Conservation (phyloP, 2,888 invertebrate species). For the Tetrapedia diversipes region DNA sequence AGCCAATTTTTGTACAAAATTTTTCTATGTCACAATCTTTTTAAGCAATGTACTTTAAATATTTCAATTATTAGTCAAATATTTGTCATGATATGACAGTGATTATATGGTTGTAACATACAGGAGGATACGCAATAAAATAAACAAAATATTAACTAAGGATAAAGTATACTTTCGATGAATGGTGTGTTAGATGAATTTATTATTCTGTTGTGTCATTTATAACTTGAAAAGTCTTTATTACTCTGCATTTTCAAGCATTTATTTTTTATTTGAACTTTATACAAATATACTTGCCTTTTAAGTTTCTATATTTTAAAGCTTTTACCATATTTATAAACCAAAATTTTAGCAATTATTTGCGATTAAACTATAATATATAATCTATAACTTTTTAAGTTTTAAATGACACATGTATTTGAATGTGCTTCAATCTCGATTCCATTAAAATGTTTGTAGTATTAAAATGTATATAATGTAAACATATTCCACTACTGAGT, state of each 20-base stretch:
- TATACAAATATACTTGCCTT: constrained; percentile 1
- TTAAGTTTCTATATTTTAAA: not conserved
- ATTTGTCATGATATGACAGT: constrained; percentile 38
- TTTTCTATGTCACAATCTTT: no score
- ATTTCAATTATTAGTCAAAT: constrained; percentile 44
- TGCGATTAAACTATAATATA: not conserved
- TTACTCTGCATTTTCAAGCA: constrained; percentile 40
- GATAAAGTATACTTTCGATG: constrained; percentile 41
- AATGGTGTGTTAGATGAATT: constrained; percentile 30
- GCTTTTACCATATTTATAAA: constrained; percentile 3
- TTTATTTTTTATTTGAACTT: constrained; percentile 41
- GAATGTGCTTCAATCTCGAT: constrained; percentile 56
- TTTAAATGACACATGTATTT: constrained; percentile 52
- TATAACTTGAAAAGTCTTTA: constrained; percentile 44
- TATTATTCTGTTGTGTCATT: constrained; percentile 54
- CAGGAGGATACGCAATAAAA: constrained; percentile 36
- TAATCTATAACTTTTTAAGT: constrained; percentile 49
- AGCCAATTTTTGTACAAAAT: no score
- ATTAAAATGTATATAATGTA: constrained; percentile 78
- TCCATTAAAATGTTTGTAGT: constrained; percentile 58
- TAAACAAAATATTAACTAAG: constrained; percentile 40
- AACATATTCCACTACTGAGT: constrained; percentile 71
- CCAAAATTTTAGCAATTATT: constrained; percentile 2
- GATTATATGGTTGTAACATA: constrained; percentile 47
- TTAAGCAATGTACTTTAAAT: constrained; percentile 36